Percentiles rank a stretch among this genome's conserved stretches.
phyloP scores from a whole-genome alignment of 1,140 invertebrate genomes.

The Cataglyphis hispanica region DNA sequence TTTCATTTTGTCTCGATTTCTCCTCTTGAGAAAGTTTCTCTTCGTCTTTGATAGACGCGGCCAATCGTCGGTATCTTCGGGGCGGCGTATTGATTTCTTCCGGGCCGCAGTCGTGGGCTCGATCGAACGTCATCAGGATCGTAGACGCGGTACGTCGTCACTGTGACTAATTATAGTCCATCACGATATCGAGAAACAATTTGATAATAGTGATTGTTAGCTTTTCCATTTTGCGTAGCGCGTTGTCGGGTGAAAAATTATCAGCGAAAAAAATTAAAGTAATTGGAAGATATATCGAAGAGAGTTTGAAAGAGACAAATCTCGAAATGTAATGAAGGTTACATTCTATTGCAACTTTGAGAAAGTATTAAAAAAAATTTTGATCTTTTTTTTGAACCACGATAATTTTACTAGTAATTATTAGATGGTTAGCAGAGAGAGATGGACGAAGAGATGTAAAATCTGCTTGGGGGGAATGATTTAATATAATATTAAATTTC shows the following conservation, averaged over 20 bases:
- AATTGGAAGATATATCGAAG: neutral
- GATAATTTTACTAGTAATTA: neutral
- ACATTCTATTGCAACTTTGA: neutral
- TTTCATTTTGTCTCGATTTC: neutral
- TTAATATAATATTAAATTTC: slow-evolving; percentile 14
- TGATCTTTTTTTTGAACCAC: neutral
- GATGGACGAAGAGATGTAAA: neutral
- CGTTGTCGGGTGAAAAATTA: neutral
- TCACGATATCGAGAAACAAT: slow-evolving; percentile 70
- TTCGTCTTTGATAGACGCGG: slow-evolving; percentile 30
- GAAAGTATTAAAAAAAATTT: neutral
- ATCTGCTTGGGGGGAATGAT: neutral
- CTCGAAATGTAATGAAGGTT: neutral
- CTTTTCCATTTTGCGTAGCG: slow-evolving; percentile 71
- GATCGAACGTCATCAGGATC: slow-evolving; percentile 76
- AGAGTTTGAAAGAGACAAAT: neutral
- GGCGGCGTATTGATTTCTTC: slow-evolving; percentile 77
- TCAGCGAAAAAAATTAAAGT: neutral
- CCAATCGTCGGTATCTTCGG: slow-evolving; percentile 65
- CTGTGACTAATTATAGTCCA: slow-evolving; percentile 77
- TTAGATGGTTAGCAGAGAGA: neutral
- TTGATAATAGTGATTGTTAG: slow-evolving; percentile 74
- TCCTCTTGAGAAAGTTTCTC: neutral
- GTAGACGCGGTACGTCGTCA: slow-evolving; percentile 67
- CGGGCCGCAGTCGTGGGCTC: slow-evolving; percentile 71